Evolutionary conservation across 2,888 invertebrate genomes (phyloP).

Genomic region (Matsumyia berberina): DNA sequence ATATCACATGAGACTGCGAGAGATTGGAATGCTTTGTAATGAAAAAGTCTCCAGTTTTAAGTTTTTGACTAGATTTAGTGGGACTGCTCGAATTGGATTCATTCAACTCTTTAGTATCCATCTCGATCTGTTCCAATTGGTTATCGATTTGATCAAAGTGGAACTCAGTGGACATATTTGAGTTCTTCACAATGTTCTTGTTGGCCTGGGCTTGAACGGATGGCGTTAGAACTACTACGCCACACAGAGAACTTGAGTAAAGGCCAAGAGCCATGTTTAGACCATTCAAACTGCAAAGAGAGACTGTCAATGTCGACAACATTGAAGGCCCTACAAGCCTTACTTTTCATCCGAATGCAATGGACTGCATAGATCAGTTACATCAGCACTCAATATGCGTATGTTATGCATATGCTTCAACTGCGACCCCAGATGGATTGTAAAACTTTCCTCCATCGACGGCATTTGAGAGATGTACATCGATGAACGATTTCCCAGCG

Average conservation of each 20-base stretch:
- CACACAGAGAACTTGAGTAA: slow-evolving; percentile 96
- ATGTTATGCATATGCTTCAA: slow-evolving; percentile 99
- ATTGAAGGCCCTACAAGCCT: neutral
- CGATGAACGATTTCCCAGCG: slow-evolving; percentile 83
- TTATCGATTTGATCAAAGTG: slow-evolving; percentile 94
- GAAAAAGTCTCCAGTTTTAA: slow-evolving; percentile 94
- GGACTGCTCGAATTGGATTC: slow-evolving; percentile 80
- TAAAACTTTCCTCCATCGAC: slow-evolving; percentile 96
- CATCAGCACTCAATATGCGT: slow-evolving; percentile 93
- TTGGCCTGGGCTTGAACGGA: slow-evolving; percentile 83
- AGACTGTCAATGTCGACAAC: neutral
- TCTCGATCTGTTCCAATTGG: slow-evolving; percentile 91
- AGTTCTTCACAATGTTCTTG: slow-evolving; percentile 83
- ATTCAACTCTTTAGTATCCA: slow-evolving; percentile 85
- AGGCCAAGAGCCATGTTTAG: slow-evolving; percentile 97
- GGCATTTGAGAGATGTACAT: slow-evolving; percentile 84
- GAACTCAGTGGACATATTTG: slow-evolving; percentile 92
- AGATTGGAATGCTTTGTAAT: slow-evolving; percentile 96
- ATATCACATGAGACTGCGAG: slow-evolving; percentile 96
- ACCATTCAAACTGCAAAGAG: slow-evolving; percentile 82
- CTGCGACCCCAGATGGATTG: slow-evolving; percentile 98
- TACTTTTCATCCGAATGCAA: slow-evolving; percentile 84
- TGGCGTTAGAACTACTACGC: slow-evolving; percentile 91
- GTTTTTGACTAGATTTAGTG: slow-evolving; percentile 85
- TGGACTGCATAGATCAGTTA: slow-evolving; percentile 91